Conservation (phyloP, 2,888 invertebrate genomes). For the Amphipoea lucens region DNA sequence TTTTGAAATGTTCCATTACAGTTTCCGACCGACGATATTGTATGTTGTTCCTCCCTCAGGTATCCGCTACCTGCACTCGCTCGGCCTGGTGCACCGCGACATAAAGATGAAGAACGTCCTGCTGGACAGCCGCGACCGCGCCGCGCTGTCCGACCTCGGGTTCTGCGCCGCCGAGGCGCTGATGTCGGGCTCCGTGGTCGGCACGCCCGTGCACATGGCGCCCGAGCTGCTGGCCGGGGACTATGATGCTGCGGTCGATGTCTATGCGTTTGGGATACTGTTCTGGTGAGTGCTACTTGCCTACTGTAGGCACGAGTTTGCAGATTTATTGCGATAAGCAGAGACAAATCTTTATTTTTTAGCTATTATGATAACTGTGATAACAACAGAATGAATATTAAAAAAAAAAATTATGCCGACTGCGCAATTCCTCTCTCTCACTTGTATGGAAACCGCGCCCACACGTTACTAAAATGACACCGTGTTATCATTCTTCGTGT, state of each 20-base stretch:
- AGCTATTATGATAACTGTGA: no score
- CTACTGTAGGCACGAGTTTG: no score
- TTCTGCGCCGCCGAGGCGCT: slow-evolving; percentile 97
- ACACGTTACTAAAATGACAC: no score
- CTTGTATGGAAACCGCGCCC: no score
- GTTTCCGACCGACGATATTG: no score
- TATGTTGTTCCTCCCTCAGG: slow-evolving; percentile 80
- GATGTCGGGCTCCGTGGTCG: slow-evolving; percentile 97
- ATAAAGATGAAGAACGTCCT: slow-evolving; percentile 97
- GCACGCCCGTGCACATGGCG: slow-evolving; percentile 97
- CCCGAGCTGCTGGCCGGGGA: slow-evolving; percentile 95
- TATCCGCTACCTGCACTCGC: slow-evolving; percentile 96
- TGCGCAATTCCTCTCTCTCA: no score
- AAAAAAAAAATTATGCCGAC: no score
- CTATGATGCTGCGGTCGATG: slow-evolving; percentile 96
- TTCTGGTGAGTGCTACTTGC: slow-evolving; percentile 91
- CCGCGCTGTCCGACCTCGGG: slow-evolving; percentile 96
- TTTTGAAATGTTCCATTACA: no score
- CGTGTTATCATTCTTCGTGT: no score
- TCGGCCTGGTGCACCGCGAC: slow-evolving; percentile 96
- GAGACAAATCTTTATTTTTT: no score
- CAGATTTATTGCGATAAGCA: no score
- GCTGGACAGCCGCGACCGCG: slow-evolving; percentile 93
- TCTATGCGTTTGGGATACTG: slow-evolving; percentile 96
- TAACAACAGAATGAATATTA: no score